Percentiles rank a stretch among this genome's conserved stretches.
These are phyloP conservation scores for Hormaphis cornu DNA, from an alignment of 1,140 invertebrate genomes.

Conservation along the genomic window DNA sequence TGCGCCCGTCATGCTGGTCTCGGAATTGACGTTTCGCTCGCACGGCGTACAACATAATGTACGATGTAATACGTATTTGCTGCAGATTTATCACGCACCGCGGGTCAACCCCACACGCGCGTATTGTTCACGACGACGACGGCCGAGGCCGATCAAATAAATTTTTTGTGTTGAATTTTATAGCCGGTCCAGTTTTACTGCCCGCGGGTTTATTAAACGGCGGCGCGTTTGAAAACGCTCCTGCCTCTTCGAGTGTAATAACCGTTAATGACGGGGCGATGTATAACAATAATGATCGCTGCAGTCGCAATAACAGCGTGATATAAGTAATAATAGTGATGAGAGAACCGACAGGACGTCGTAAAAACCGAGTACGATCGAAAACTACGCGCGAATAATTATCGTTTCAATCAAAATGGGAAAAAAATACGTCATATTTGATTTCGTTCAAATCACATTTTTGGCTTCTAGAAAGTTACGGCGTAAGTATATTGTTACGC, in stretches of 20 bases:
- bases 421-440: no score
- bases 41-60: not conserved
- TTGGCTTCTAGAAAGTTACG: no score
- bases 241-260: constrained; percentile 10
- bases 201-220: constrained; percentile 23
- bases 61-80: not conserved
- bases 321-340: constrained; percentile 10
- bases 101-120: constrained; percentile 13
- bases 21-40: not conserved
- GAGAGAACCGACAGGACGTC: not conserved
- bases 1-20: not conserved
- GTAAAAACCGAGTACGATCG: not conserved
- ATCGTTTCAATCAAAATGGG: no score
- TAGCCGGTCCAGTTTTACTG: constrained; percentile 20
- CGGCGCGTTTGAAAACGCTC: constrained; percentile 12
- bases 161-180: constrained; percentile 9
- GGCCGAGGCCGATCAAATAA: constrained; percentile 17
- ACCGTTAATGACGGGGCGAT: constrained; percentile 11
- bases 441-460: no score
- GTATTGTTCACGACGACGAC: not conserved
- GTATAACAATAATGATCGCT: not conserved
- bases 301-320: not conserved
- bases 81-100: not conserved
- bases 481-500: no score
- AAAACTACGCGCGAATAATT: no score